Evolutionary conservation across 2,888 invertebrate genomes (phyloP), one percentile per base, ranked within the genome.

Genomic region (Galerucella nymphaeae): DNA sequence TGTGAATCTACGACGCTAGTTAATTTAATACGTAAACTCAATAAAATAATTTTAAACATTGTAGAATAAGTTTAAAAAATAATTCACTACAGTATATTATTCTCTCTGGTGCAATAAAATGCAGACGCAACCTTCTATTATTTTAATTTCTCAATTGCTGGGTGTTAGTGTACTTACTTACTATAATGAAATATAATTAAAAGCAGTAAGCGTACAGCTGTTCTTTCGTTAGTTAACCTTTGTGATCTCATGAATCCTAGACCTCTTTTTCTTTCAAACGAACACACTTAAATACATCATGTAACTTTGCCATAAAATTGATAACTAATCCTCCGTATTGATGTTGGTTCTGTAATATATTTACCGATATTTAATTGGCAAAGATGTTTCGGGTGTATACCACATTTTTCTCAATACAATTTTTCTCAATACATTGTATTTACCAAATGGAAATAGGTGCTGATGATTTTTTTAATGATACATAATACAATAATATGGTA

Each of bases 191-290:
- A 59, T 38, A 14, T 38, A 59, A 38, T 38, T 38, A 59, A 59
- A 38, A 53, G 53, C 53, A 59, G 38, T 30, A 38, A 59, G 30
- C 38, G 59, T 59, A 59, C 59, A 59, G 59, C 59, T 59, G 59
- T 59, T 59, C 30, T 59, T 59, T 38, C 59, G n/a, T 59, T 59
- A 59, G 14, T 59, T 59, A 59, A 59, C 59, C 59, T 38, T 16
- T 59, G 59, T n/a, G 59, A 59, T 59, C 59, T 59, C 59, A 59
- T 38, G 38, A 59, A 59, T 59, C 59, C 59, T 59, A 59, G 59
- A 59, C 30, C 59, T 59, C n/a, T 30, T 59, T 59, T 59, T 23
- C 5, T 10, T 53, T 59, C n/a, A 30, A n/a, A 59, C 38, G 38
- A 38, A 59, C n/a, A 38, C 10, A 38, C n/a, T 16, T 3, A 53